Conservation (phyloP, 2,113 vertebrate species). For the Psilopogon haemacephalus region DNA sequence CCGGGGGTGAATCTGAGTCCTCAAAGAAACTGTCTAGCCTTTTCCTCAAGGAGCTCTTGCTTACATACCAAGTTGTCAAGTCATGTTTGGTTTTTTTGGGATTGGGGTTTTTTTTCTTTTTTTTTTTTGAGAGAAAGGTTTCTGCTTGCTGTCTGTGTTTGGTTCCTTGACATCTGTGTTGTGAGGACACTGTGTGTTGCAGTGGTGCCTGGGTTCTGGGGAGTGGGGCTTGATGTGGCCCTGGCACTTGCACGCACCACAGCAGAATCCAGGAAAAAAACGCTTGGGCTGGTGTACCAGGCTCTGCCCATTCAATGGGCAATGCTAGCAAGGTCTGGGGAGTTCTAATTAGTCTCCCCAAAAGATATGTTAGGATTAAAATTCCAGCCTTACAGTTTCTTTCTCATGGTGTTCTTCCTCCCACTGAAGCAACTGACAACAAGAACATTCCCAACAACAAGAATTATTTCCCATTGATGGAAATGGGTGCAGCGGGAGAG, state of each 20-base stretch:
- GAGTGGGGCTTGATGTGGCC: neutral
- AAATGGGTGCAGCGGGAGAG: neutral
- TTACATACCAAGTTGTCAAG: neutral
- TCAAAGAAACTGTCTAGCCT: neutral
- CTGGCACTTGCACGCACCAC: neutral
- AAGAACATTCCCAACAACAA: neutral
- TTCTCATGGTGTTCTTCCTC: neutral
- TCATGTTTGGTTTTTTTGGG: neutral
- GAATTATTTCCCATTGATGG: neutral
- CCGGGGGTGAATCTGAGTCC: neutral
- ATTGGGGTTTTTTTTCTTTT: neutral
- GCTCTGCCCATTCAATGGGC: neutral
- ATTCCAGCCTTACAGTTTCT: neutral
- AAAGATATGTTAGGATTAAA: neutral
- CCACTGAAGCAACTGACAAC: neutral
- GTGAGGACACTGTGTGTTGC: accelerated
- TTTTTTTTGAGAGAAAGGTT: neutral
- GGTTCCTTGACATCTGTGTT: neutral
- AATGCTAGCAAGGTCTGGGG: neutral
- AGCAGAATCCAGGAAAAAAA: neutral
- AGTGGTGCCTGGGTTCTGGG: neutral
- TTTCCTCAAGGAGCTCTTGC: neutral
- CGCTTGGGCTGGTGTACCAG: neutral
- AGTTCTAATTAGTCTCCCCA: neutral
- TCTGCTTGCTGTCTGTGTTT: neutral